These are phyloP conservation scores for Tachypleus tridentatus DNA, from an alignment of 1,140 invertebrate species.

Conservation along the genomic window DNA sequence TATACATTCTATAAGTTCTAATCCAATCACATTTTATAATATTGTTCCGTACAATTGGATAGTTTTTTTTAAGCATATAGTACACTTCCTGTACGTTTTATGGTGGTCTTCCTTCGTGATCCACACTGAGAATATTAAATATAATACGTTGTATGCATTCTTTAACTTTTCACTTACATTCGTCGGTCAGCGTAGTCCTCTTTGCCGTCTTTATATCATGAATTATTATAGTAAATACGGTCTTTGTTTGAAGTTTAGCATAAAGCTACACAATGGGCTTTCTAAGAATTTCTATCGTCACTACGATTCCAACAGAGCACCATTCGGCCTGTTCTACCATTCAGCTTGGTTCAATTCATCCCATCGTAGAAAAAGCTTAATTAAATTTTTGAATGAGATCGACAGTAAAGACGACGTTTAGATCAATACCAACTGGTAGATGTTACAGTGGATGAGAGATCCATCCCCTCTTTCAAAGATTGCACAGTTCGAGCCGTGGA, in stretches of 20 bases:
- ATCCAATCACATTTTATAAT: too few relatives aligned
- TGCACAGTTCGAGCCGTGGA: slow-evolving; percentile 74
- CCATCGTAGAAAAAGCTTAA: slow-evolving; percentile 86
- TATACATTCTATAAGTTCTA: too few relatives aligned
- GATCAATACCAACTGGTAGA: slow-evolving; percentile 84
- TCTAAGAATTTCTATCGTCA: slow-evolving; percentile 89
- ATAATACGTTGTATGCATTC: too few relatives aligned
- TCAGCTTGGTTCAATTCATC: slow-evolving; percentile 89
- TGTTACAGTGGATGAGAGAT: slow-evolving; percentile 81
- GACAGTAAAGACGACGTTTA: slow-evolving; percentile 81
- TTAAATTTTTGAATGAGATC: slow-evolving; percentile 78
- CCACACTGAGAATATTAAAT: too few relatives aligned
- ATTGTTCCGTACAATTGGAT: too few relatives aligned
- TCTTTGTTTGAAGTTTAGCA: too few relatives aligned
- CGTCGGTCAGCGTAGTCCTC: too few relatives aligned
- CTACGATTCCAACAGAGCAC: slow-evolving; percentile 82
- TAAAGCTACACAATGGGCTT: slow-evolving; percentile 31
- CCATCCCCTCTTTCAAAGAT: slow-evolving; percentile 67
- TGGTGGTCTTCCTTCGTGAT: too few relatives aligned
- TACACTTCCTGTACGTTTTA: too few relatives aligned
- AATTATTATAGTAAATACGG: slow-evolving; percentile 39
- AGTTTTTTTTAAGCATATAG: slow-evolving; percentile 31
- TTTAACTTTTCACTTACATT: too few relatives aligned
- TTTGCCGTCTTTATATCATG: too few relatives aligned
- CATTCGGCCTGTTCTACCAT: slow-evolving; percentile 86